These are phyloP conservation scores for Porites australiensis DNA, from an alignment of 64 coral and sea anemone species.

Conservation along the genomic window DNA sequence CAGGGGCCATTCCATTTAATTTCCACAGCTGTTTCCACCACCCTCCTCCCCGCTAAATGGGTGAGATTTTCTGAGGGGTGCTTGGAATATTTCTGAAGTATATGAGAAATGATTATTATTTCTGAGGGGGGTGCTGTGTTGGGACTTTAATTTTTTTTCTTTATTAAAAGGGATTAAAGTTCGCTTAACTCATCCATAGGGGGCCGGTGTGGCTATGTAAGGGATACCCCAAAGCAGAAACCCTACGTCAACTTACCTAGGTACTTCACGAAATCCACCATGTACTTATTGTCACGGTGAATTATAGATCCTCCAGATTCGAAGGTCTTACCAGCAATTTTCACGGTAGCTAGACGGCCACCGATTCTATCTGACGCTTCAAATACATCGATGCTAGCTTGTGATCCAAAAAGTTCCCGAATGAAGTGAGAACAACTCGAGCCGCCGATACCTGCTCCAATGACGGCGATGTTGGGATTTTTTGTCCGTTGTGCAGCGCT, in stretches of 20 bases:
- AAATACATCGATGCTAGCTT: slow-evolving; percentile 86
- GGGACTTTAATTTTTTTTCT: no score
- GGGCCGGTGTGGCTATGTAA: no score
- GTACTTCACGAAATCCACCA: slow-evolving; percentile 80
- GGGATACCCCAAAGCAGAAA: no score
- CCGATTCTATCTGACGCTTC: slow-evolving; percentile 86
- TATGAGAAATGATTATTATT: no score
- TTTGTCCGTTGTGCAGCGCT: not conserved
- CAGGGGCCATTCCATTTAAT: no score
- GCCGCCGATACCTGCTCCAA: slow-evolving; percentile 87
- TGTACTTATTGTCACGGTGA: slow-evolving; percentile 87
- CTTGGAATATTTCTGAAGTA: no score
- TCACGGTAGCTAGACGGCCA: slow-evolving; percentile 79
- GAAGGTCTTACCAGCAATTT: slow-evolving; percentile 75
- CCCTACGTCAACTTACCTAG: slow-evolving; percentile 66
- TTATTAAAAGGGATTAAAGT: no score
- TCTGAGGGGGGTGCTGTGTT: no score
- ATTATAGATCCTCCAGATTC: slow-evolving; percentile 94
- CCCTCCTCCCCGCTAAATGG: no score
- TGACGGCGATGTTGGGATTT: slow-evolving; percentile 70
- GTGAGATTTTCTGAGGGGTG: no score
- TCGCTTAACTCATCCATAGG: no score
- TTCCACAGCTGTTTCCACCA: no score
- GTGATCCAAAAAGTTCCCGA: slow-evolving; percentile 78
- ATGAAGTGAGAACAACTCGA: slow-evolving; percentile 76